Evolutionary conservation across 2,888 invertebrate genomes (phyloP).

Genomic region (Lasioglossum vierecki): DNA sequence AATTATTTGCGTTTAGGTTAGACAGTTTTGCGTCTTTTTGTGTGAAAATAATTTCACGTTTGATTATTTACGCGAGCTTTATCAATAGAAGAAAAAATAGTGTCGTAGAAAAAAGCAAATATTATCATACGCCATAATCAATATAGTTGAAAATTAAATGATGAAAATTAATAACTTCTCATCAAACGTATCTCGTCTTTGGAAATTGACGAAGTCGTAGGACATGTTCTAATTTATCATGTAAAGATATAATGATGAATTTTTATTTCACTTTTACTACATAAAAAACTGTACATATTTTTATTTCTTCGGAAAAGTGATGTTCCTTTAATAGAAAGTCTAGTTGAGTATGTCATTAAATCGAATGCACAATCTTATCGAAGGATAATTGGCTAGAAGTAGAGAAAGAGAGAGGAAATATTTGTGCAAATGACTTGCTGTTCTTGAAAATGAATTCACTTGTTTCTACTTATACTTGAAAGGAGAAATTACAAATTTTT

Average conservation of each 20-base stretch:
- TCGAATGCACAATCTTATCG: background rate
- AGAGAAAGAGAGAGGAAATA: background rate
- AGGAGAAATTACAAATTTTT: background rate
- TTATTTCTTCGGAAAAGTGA: too few species aligned
- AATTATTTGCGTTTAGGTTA: background rate
- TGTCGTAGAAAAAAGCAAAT: background rate
- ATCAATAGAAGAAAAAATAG: background rate
- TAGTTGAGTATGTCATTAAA: background rate
- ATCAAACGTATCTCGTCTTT: conserved; percentile 26
- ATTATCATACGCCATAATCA: conserved; percentile 7
- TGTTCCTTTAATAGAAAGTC: too few species aligned
- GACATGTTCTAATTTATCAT: conserved; percentile 18
- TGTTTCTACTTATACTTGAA: background rate
- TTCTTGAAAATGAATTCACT: background rate
- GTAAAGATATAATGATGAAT: background rate
- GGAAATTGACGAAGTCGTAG: conserved; percentile 37
- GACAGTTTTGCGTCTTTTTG: background rate
- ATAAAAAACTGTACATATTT: too few species aligned
- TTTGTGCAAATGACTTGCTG: background rate
- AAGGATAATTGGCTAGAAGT: background rate
- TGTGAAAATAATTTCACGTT: background rate
- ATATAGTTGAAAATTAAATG: conserved; percentile 9
- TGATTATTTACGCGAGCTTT: background rate
- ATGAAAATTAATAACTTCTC: background rate
- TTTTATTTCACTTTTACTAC: background rate